Percentiles rank a stretch among this genome's conserved stretches.
phyloP scores from a whole-genome alignment of 2,113 vertebrate species.

The Epinephelus lanceolatus region DNA sequence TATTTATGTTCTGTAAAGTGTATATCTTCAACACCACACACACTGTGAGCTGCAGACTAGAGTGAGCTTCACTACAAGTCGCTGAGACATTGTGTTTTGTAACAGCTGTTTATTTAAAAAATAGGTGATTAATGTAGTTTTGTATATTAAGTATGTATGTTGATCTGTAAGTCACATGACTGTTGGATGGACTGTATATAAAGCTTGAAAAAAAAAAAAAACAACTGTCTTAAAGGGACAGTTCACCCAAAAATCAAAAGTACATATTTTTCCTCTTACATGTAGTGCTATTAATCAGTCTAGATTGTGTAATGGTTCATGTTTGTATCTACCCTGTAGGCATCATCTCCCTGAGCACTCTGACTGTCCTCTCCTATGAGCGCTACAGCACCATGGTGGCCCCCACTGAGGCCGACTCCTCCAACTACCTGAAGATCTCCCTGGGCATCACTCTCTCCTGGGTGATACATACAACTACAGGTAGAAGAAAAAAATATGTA shows the following conservation, averaged over 20 bases:
- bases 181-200: too few species aligned
- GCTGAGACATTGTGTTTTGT: neutral
- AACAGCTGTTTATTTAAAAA: neutral
- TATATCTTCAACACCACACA: neutral
- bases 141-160: neutral
- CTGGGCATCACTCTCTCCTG: constrained; percentile 86
- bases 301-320: too few species aligned
- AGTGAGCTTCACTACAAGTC: neutral
- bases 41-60: neutral
- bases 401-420: constrained; percentile 82
- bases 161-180: neutral
- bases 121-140: neutral
- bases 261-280: too few species aligned
- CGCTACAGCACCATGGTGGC: constrained; percentile 87
- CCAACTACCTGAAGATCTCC: constrained; percentile 85
- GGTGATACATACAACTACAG: constrained; percentile 30
- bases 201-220: too few species aligned
- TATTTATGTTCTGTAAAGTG: neutral
- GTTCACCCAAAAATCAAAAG: too few species aligned
- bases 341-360: constrained; percentile 86
- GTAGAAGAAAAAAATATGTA: too few species aligned
- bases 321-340: constrained; percentile 67
- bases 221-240: too few species aligned
- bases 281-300: too few species aligned
- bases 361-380: constrained; percentile 89